Base-by-base conservation (phyloP, 2,888 invertebrate genomes). In the Tolmerus cingulatus region DNA sequence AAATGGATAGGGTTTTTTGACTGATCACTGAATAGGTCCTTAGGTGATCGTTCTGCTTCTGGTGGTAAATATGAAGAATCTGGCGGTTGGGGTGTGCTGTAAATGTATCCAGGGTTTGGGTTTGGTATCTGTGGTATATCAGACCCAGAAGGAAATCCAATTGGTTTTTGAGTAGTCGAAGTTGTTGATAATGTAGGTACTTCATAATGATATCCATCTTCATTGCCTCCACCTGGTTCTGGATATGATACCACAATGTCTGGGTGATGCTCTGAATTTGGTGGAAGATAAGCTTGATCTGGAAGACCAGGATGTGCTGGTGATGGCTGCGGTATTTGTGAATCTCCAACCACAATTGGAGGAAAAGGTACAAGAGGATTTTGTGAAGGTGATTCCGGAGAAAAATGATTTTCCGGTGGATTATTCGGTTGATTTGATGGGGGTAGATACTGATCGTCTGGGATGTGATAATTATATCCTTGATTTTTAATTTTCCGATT, bases 401-500 rank as follows among this genome's bases (percentile, higher is more conserved):
- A 90, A 0, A 91, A 90, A 0, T 90, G 90, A 14, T 91, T 90
- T n/a, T 90, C 91, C 0, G 88, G 14, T 4, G 91, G 90, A 3
- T 30, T 23, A 77, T 46, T 55, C 34, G 89, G 86, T 34, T 5
- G 0, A 34, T 34, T 34, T 34, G 34, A 34, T 7, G 34, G 34
- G 2, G 92, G 90, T 19, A 92, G 40, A 88, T 92, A 92, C 9
- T 90, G 90, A 19, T 90, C 90, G 2, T 89, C 89, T 0, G 92
- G 81, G 0, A 37, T 86, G 5, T 43, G 12, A 14, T 77, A 86
- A 55, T 37, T n/a, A 77, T 86, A 86, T 55, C 86, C 86, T 51
- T 37, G 23, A 8, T 89, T 89, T 46, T 89, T 89, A 5, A 88
- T 88, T 81, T 89, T 90, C 14, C 92, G 91, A 89, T 92, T 92